These are phyloP conservation scores for Phaetusa simplex DNA, from an alignment of 2,113 vertebrate species.

Conservation along the genomic window DNA sequence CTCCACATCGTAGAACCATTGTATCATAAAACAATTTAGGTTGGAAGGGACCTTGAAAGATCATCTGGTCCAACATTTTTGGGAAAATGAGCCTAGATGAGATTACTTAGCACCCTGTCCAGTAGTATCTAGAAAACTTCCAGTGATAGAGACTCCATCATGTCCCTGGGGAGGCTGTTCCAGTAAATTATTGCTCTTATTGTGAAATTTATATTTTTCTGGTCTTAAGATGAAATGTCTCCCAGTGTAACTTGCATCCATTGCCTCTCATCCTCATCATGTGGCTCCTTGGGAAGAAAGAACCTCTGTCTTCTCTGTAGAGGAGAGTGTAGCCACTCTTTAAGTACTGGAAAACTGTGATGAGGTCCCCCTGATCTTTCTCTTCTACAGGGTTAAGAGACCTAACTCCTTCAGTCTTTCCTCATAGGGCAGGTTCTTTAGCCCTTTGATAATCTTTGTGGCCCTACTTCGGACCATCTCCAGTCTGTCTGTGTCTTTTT, in stretches of 20 bases:
- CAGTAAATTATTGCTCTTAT: background rate
- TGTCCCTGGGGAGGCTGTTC: accelerated
- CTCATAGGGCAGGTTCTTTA: background rate
- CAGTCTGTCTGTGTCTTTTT: background rate
- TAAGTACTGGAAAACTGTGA: background rate
- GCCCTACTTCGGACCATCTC: background rate
- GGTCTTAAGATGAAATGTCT: background rate
- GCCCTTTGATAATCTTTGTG: background rate
- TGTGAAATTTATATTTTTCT: background rate
- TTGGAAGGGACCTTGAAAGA: background rate
- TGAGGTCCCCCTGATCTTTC: background rate
- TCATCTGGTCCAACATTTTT: background rate
- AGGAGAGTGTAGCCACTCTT: background rate
- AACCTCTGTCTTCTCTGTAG: background rate
- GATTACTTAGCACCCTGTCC: background rate
- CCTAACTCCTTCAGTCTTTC: background rate
- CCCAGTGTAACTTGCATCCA: background rate
- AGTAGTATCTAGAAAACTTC: background rate
- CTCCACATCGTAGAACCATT: background rate
- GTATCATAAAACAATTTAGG: background rate
- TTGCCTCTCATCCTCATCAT: background rate
- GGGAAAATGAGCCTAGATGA: background rate
- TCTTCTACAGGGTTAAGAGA: background rate
- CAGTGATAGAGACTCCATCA: background rate
- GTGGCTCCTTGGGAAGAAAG: background rate